Evolutionary conservation across 2,113 vertebrate species (phyloP).

Genomic region (Polyodon spathula): DNA sequence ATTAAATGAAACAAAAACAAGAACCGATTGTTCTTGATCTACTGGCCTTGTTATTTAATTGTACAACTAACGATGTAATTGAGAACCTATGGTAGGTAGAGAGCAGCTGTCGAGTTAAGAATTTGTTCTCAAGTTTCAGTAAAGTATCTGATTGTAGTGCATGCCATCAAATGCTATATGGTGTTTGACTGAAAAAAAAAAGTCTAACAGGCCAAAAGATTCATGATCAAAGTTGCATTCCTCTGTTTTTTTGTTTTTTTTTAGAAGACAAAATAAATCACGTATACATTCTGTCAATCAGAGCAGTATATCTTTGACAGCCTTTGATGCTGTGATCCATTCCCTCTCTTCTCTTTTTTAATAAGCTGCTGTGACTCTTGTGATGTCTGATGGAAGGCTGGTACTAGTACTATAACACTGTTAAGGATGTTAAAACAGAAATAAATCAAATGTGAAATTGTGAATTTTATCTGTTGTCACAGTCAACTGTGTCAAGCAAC

Average conservation of each 20-base stretch:
- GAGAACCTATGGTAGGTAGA: conserved; percentile 26
- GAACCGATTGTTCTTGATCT: conserved; percentile 32
- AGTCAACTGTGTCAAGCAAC: conserved; percentile 84
- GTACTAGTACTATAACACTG: conserved; percentile 72
- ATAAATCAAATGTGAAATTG: conserved; percentile 80
- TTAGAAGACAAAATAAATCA: conserved; percentile 20
- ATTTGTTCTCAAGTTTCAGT: conserved; percentile 21
- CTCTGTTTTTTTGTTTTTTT: conserved; percentile 18
- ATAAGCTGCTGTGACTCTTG: conserved; percentile 43
- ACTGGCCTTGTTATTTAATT: conserved; percentile 30
- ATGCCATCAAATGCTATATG: conserved; percentile 34
- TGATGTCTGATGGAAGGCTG: conserved; percentile 66
- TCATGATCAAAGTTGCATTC: conserved; percentile 32
- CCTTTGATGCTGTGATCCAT: conserved; percentile 53
- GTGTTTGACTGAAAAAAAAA: conserved; percentile 28
- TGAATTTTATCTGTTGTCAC: conserved; percentile 86
- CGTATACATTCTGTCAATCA: conserved; percentile 35
- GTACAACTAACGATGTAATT: conserved; percentile 26
- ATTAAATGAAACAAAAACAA: conserved; percentile 31
- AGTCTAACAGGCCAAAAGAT: conserved; percentile 28
- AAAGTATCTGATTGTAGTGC: conserved; percentile 34
- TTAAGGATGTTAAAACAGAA: conserved; percentile 77
- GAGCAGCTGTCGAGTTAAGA: conserved; percentile 33
- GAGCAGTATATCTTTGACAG: conserved; percentile 45
- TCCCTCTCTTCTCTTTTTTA: conserved; percentile 57